Conservation (phyloP, 2,888 invertebrate genomes). For the Schrankia costaestrigalis region DNA sequence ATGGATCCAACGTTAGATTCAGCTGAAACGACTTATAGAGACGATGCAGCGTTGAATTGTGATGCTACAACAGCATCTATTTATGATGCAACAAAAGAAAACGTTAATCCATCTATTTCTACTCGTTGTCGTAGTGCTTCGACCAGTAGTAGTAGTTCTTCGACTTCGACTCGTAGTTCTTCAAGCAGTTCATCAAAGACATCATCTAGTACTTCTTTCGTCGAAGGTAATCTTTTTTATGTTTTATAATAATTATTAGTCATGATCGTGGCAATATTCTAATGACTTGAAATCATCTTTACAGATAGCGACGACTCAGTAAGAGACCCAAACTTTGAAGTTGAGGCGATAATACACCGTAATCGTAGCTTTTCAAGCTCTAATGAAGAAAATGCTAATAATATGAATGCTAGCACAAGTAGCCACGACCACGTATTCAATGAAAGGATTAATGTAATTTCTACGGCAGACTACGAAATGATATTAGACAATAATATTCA, state of each 20-base stretch:
- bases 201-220: not conserved
- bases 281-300: too few species aligned
- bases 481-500: not conserved
- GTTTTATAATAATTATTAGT: too few species aligned
- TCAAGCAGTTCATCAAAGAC: not conserved
- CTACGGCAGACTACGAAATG: not conserved
- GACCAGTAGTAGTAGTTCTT: not conserved
- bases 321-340: not conserved
- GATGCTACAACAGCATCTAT: not conserved
- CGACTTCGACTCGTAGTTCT: not conserved
- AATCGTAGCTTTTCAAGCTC: not conserved
- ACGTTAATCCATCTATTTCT: not conserved
- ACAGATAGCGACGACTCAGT: slow-evolving; percentile 1
- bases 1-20: not conserved
- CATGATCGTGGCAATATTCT: too few species aligned
- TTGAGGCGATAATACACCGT: not conserved
- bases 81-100: not conserved
- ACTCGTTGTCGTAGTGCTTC: not conserved
- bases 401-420: not conserved
- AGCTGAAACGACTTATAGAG: not conserved
- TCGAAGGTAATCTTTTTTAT: not conserved
- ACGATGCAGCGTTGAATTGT: not conserved
- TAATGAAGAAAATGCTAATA: not conserved
- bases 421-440: not conserved
- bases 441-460: not conserved